Evolutionary conservation across 2,888 invertebrate species (phyloP).

Genomic region (Xylota sylvarum): DNA sequence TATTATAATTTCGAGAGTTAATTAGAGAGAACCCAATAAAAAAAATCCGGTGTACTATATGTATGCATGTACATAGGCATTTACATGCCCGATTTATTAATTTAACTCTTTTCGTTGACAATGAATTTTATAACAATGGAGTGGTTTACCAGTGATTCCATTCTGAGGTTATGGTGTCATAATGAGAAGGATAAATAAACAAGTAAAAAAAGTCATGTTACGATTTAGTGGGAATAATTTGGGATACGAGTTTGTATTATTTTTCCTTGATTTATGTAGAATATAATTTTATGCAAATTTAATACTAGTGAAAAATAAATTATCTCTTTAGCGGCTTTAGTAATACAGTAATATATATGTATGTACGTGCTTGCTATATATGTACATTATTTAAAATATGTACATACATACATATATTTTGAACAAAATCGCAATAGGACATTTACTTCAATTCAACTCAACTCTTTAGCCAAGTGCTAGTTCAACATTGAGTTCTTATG

Average conservation of each 20-base stretch:
- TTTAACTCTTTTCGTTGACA: constrained; percentile 44
- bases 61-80: no score
- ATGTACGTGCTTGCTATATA: no score
- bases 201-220: neutral
- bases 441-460: no score
- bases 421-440: no score
- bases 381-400: no score
- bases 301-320: neutral
- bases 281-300: constrained; percentile 17
- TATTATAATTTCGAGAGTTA: constrained; percentile 67
- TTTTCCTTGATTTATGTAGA: neutral
- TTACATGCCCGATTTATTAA: constrained; percentile 45
- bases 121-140: constrained; percentile 53
- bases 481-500: no score
- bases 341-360: no score
- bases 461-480: no score
- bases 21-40: constrained; percentile 40
- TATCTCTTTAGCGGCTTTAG: neutral
- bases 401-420: no score
- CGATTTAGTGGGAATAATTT: neutral
- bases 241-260: constrained; percentile 1
- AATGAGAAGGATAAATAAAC: constrained; percentile 46
- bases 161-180: constrained; percentile 54
- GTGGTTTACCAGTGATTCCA: constrained; percentile 59
- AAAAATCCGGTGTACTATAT: constrained; percentile 10